Percentiles rank a stretch among this genome's conserved stretches.
Evolutionary conservation across 2,888 invertebrate species (phyloP).

Genomic region (Pseudoips prasinana): DNA sequence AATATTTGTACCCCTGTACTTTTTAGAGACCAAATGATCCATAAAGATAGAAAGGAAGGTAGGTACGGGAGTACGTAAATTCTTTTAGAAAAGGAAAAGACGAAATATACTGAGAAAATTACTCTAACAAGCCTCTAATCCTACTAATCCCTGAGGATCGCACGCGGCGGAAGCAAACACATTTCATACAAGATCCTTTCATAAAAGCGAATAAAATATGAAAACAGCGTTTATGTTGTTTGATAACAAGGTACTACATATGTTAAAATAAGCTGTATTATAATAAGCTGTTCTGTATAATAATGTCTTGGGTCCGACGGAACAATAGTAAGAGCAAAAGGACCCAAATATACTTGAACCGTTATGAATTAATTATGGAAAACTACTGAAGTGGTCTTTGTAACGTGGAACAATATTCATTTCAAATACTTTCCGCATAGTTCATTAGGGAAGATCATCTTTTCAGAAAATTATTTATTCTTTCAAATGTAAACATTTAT

Average conservation of each 20-base stretch:
- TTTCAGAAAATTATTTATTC: too few relatives aligned
- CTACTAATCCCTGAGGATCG: conserved; percentile 15
- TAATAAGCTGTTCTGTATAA: too few relatives aligned
- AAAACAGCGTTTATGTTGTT: conserved; percentile 3
- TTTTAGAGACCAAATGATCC: conserved; percentile 14
- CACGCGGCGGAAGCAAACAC: neutral
- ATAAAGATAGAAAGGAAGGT: conserved; percentile 6
- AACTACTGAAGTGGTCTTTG: too few relatives aligned
- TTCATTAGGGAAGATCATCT: too few relatives aligned
- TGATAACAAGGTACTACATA: neutral
- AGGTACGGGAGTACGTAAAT: neutral
- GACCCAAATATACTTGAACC: too few relatives aligned
- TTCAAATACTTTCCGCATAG: too few relatives aligned
- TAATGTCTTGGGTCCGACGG: too few relatives aligned
- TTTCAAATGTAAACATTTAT: too few relatives aligned
- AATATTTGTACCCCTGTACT: too few relatives aligned
- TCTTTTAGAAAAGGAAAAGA: conserved; percentile 10
- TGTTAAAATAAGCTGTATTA: neutral
- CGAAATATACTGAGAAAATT: conserved; percentile 15
- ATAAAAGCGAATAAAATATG: conserved; percentile 17
- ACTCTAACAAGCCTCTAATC: conserved; percentile 24
- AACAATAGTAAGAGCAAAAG: too few relatives aligned
- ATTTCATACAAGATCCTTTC: conserved; percentile 7
- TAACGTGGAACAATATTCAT: too few relatives aligned
- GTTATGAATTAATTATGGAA: too few relatives aligned